Evolutionary conservation across 2,113 vertebrate genomes (phyloP).

Genomic region (Phalacrocorax pelagicus): DNA sequence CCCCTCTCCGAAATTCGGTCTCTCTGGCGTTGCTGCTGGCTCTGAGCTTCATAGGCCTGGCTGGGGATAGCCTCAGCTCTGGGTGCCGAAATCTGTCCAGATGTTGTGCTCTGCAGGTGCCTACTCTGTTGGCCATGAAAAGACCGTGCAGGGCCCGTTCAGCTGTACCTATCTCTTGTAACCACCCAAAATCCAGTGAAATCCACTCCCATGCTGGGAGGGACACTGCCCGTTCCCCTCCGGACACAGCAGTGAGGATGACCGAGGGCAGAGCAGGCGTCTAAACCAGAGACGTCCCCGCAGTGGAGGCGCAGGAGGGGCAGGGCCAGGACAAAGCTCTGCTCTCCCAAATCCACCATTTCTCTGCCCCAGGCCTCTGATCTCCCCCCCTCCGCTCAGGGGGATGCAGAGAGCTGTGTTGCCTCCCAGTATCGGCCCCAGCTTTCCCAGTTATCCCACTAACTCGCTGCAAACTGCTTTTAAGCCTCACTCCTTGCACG

Average conservation of each 20-base stretch:
- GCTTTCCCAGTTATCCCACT: background rate
- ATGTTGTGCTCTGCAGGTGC: background rate
- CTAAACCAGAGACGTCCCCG: background rate
- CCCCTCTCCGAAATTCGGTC: background rate
- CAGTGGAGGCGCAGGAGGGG: fast-evolving
- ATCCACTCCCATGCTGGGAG: fast-evolving
- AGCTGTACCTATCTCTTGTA: background rate
- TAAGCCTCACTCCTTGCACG: background rate
- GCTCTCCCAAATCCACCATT: background rate
- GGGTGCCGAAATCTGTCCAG: background rate
- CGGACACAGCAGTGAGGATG: fast-evolving
- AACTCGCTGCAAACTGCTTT: background rate
- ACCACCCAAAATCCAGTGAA: background rate
- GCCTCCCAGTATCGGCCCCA: background rate
- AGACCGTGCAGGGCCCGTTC: fast-evolving
- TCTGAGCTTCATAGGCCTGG: background rate
- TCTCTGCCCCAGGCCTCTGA: background rate
- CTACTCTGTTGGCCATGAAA: background rate
- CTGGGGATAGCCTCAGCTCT: background rate
- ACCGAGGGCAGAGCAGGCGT: no score
- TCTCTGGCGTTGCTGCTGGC: background rate
- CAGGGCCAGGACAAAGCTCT: background rate
- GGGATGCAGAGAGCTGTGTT: background rate
- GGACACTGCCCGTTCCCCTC: background rate
- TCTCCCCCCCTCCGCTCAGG: background rate